Evolutionary conservation across 2,797 vertebrate species (phyloP), one percentile per base, ranked within the genome.

Genomic region (Selene dorsalis): DNA sequence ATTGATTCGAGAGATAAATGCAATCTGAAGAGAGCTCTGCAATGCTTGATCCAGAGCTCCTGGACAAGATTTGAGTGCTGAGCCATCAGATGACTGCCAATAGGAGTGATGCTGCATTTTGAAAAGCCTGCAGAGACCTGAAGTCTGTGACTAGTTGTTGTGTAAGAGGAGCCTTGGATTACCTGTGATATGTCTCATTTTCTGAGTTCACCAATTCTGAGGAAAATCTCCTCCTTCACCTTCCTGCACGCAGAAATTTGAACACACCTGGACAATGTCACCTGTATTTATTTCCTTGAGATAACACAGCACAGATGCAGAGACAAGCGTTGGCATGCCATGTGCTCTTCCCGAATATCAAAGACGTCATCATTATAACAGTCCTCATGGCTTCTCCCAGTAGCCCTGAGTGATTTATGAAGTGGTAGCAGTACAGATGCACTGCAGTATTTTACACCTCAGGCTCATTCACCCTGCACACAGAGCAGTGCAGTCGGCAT

Each of bases 1-100:
- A 77, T 80, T 43, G 35, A 17, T 47, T 50, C 24, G 59, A 69
- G 48, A 66, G 50, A 77, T 87, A 53, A 75, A 8, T 50, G 18
- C 18, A 20, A 57, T 20, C 20, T 28, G 32, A 52, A 28, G 17
- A 48, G 26, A 11, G 13, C 57, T 59, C 12, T 79, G 1, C 69
- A 53, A 32, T 41, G 26, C 32, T 56, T 62, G 62, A 41, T 22
- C 24, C 47, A 60, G 28, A 41, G 24, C n/a, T 45, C 13, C n/a
- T 6, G 32, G 24, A 52, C 18, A 67, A 30, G 39, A 38, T 62
- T 4, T 22, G 16, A 62, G 41, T 22, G 39, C 64, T 62, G 30
- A 73, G 41, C 32, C 69, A 38, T 50, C 38, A 22, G 16, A 39
- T 32, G n/a, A 62, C 12, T 35, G 2, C 6, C 1, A 14, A 12